Evolutionary conservation across 2,113 vertebrate genomes (phyloP).

Genomic region (Salvelinus namaycush): DNA sequence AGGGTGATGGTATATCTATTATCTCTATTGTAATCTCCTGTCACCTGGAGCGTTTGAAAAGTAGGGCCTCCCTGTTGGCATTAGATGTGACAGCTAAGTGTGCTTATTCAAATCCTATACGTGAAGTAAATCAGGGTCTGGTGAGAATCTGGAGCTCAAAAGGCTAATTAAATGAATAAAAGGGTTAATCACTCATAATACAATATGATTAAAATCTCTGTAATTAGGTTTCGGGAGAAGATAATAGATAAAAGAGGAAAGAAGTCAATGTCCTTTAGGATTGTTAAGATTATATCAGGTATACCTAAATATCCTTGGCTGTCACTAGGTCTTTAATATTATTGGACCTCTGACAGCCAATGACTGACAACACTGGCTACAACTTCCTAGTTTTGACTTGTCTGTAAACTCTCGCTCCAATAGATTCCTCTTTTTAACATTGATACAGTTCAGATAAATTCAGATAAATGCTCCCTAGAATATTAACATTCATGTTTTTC

Average conservation of each 20-base stretch:
- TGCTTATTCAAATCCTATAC: conserved; percentile 72
- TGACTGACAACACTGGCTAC: not conserved
- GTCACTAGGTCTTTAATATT: not conserved
- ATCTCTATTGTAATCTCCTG: not conserved
- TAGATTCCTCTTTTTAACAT: not conserved
- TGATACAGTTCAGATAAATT: not conserved
- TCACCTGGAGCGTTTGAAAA: conserved; percentile 62
- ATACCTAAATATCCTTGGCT: not conserved
- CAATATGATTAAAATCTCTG: conserved; percentile 75
- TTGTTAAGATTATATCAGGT: conserved; percentile 34
- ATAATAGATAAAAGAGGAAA: conserved; percentile 58
- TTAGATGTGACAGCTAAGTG: conserved; percentile 70
- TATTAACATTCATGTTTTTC: conserved; percentile 22
- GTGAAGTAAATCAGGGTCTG: conserved; percentile 52
- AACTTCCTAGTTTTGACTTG: not conserved
- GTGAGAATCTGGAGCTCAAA: conserved; percentile 66
- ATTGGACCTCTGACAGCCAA: not conserved
- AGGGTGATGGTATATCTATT: conserved; percentile 44
- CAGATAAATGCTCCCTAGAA: conserved; percentile 21
- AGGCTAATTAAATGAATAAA: conserved; percentile 76
- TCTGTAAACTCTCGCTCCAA: not conserved
- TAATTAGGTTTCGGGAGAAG: conserved; percentile 70
- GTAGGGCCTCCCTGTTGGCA: conserved; percentile 66
- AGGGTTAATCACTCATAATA: conserved; percentile 76
- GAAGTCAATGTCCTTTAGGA: conserved; percentile 20